A percentile compares a stretch with the other conserved stretches of the same genome.
Conservation (phyloP, 2,888 invertebrate genomes). For the Andrena minutula region DNA sequence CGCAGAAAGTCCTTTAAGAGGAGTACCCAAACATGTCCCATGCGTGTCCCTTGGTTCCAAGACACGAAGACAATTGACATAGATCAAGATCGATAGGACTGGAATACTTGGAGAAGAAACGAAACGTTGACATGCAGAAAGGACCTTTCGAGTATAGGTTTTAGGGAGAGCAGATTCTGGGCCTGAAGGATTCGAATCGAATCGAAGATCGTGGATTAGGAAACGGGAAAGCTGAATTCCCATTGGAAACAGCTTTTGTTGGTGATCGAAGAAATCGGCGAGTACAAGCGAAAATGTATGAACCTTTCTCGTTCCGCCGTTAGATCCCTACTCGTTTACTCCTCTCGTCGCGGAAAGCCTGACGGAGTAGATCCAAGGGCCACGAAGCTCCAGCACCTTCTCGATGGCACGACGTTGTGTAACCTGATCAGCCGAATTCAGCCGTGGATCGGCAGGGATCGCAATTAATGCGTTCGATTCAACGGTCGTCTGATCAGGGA, state of each 20-base stretch:
- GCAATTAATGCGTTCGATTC: constrained; percentile 80
- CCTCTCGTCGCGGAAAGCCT: too few species aligned
- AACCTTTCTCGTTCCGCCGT: constrained; percentile 47
- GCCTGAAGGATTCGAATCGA: constrained; percentile 4
- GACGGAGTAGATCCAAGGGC: neutral
- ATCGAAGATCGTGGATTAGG: constrained; percentile 52
- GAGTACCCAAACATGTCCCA: too few species aligned
- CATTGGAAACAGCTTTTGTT: too few species aligned
- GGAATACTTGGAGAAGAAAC: neutral
- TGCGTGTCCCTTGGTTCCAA: too few species aligned
- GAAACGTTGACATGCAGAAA: neutral
- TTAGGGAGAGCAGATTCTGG: too few species aligned
- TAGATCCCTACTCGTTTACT: constrained; percentile 58
- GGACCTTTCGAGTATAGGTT: too few species aligned
- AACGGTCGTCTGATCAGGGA: constrained; percentile 62
- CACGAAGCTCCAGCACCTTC: neutral
- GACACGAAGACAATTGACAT: too few species aligned
- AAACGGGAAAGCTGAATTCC: constrained; percentile 31
- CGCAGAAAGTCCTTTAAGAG: neutral
- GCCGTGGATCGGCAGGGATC: constrained; percentile 62
- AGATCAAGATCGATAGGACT: too few species aligned
- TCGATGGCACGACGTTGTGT: neutral
- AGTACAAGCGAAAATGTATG: constrained; percentile 67
- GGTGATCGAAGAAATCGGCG: constrained; percentile 3
- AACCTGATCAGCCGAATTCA: constrained; percentile 49